These are phyloP conservation scores for Dascyllus trimaculatus DNA, from an alignment of 2,113 vertebrate species.

Conservation along the genomic window DNA sequence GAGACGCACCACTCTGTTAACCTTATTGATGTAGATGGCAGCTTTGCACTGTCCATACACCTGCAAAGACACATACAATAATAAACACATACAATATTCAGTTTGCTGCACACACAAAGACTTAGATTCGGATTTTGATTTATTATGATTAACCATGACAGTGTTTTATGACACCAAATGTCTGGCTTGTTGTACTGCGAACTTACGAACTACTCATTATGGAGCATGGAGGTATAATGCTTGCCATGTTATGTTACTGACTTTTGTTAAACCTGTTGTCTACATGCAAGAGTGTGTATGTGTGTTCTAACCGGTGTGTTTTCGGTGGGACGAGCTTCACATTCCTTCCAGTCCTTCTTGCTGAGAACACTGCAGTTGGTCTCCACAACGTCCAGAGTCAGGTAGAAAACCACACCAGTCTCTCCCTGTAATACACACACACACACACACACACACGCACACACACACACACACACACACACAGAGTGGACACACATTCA, in stretches of 20 bases:
- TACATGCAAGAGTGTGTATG: not conserved
- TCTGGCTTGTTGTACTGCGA: too few relatives aligned
- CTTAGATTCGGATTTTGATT: too few relatives aligned
- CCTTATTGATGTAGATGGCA: slow-evolving; percentile 76
- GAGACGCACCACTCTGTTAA: slow-evolving; percentile 78
- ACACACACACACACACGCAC: slow-evolving; percentile 15
- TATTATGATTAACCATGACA: too few relatives aligned
- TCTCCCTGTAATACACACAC: slow-evolving; percentile 65
- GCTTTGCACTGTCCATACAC: slow-evolving; percentile 84
- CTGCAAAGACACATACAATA: slow-evolving; percentile 59
- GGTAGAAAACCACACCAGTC: slow-evolving; percentile 72
- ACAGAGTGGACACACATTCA: too few relatives aligned
- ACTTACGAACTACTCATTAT: too few relatives aligned
- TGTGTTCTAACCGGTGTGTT: slow-evolving; percentile 65
- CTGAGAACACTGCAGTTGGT: slow-evolving; percentile 84
- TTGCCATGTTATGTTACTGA: too few relatives aligned
- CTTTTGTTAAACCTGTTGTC: not conserved
- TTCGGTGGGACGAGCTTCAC: slow-evolving; percentile 57
- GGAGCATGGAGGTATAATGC: too few relatives aligned
- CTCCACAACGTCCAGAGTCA: slow-evolving; percentile 84
- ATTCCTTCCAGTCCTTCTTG: slow-evolving; percentile 74
- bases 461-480: slow-evolving; percentile 4
- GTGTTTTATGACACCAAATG: too few relatives aligned
- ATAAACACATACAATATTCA: not conserved
- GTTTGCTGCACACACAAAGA: not conserved